Percentiles rank a stretch among this genome's conserved stretches.
Evolutionary conservation across 1,140 invertebrate species (phyloP).

Genomic region (Nephila pilipes): DNA sequence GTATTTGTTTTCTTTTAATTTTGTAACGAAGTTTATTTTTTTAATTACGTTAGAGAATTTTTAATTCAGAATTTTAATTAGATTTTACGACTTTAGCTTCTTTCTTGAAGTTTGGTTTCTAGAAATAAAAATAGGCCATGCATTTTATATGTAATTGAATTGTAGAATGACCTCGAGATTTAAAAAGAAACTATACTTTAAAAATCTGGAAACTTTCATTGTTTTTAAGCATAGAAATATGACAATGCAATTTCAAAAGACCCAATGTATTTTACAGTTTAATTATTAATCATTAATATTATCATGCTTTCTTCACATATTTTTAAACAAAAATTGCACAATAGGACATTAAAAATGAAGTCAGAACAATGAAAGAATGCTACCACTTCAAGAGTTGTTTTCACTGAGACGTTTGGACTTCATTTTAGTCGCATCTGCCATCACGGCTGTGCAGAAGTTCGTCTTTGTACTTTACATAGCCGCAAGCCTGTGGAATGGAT

Average conservation of each 20-base stretch:
- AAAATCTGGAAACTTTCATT: not conserved
- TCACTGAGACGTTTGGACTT: not conserved
- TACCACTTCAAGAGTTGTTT: not conserved
- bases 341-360: not conserved
- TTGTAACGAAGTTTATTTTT: too few species aligned
- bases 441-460: slow-evolving; percentile 10
- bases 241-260: not conserved
- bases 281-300: too few species aligned
- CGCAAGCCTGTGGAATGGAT: slow-evolving; percentile 9
- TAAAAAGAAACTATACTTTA: not conserved
- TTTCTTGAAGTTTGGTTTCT: too few species aligned
- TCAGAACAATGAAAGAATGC: not conserved
- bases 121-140: too few species aligned
- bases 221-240: not conserved
- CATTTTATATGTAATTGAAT: too few species aligned
- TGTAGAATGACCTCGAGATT: not conserved
- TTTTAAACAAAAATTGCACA: not conserved
- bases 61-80: too few species aligned
- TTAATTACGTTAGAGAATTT: too few species aligned
- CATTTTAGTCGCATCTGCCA: not conserved
- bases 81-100: too few species aligned
- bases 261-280: not conserved
- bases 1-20: too few species aligned
- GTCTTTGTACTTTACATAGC: slow-evolving; percentile 31
- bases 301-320: not conserved